These are phyloP conservation scores for Steromphala cineraria DNA, from an alignment of 2,888 invertebrate species.

Conservation along the genomic window DNA sequence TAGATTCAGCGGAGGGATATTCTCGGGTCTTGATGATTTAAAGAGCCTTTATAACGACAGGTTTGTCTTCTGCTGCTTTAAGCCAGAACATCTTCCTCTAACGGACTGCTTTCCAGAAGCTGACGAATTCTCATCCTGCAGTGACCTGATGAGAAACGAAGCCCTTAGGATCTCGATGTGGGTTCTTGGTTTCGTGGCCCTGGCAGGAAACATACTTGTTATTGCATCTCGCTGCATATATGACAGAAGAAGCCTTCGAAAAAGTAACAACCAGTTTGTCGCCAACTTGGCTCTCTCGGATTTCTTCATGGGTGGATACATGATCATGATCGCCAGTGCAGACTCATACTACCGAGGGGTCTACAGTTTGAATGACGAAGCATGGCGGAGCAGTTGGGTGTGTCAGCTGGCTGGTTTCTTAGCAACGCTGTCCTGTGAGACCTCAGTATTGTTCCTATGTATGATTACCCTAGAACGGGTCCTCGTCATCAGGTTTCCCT, in stretches of 20 bases:
- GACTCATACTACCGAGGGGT: slow-evolving; percentile 49
- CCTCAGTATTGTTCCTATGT: slow-evolving; percentile 80
- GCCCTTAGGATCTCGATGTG: slow-evolving; percentile 44
- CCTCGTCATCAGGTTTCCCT: slow-evolving; percentile 80
- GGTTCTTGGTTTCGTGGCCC: slow-evolving; percentile 46
- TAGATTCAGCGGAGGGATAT: not conserved
- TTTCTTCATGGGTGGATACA: slow-evolving; percentile 51
- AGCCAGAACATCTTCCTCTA: not conserved
- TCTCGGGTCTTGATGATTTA: not conserved
- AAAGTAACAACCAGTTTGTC: slow-evolving; percentile 21
- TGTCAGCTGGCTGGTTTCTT: slow-evolving; percentile 54
- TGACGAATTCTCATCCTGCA: slow-evolving; percentile 51
- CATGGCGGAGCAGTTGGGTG: slow-evolving; percentile 49
- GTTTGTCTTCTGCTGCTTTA: slow-evolving; percentile 22
- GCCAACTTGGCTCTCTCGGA: slow-evolving; percentile 32
- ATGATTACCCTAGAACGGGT: slow-evolving; percentile 81
- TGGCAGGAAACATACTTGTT: slow-evolving; percentile 45
- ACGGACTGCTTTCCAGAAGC: slow-evolving; percentile 35
- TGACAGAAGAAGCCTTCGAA: slow-evolving; percentile 45
- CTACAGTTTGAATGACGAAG: slow-evolving; percentile 48
- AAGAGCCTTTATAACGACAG: not conserved
- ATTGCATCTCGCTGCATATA: slow-evolving; percentile 41
- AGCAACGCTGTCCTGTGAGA: slow-evolving; percentile 77
- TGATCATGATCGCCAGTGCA: slow-evolving; percentile 48
- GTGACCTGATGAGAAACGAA: slow-evolving; percentile 47